Evolutionary conservation across 2,888 invertebrate species (phyloP).

Genomic region (Sphecodes monilicornis): DNA sequence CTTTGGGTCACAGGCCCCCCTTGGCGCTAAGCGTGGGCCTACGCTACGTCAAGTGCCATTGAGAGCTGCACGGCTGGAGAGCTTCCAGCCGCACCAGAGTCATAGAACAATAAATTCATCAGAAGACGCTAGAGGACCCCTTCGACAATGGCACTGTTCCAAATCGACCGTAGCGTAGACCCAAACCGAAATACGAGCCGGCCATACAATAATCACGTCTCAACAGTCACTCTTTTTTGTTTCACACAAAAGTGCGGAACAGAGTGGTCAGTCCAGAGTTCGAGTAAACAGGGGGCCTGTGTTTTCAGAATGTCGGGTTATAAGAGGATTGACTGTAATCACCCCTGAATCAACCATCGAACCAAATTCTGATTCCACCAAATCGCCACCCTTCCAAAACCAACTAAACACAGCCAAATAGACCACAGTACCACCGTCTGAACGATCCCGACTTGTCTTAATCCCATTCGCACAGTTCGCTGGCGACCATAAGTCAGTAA

Average conservation of each 20-base stretch:
- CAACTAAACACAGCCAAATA: not conserved
- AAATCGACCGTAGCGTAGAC: too few species aligned
- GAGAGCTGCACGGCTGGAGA: too few species aligned
- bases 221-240: too few species aligned
- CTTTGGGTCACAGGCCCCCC: too few species aligned
- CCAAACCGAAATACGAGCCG: too few species aligned
- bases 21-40: too few species aligned
- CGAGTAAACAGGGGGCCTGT: not conserved
- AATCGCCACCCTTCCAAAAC: not conserved
- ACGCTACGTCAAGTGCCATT: too few species aligned
- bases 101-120: too few species aligned
- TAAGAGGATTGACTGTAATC: not conserved
- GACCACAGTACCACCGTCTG: not conserved
- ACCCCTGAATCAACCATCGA: not conserved
- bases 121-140: too few species aligned
- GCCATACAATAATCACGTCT: too few species aligned
- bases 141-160: too few species aligned
- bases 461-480: conserved; percentile 7
- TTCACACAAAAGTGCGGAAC: not conserved
- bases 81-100: too few species aligned
- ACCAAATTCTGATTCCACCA: not conserved
- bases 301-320: not conserved
- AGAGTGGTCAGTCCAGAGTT: not conserved
- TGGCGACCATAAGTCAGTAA: conserved; percentile 57
- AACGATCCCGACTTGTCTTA: not conserved